Evolutionary conservation across 2,113 vertebrate genomes (phyloP), one percentile per base, ranked within the genome.

Genomic region (Cranoglanis bouderius): DNA sequence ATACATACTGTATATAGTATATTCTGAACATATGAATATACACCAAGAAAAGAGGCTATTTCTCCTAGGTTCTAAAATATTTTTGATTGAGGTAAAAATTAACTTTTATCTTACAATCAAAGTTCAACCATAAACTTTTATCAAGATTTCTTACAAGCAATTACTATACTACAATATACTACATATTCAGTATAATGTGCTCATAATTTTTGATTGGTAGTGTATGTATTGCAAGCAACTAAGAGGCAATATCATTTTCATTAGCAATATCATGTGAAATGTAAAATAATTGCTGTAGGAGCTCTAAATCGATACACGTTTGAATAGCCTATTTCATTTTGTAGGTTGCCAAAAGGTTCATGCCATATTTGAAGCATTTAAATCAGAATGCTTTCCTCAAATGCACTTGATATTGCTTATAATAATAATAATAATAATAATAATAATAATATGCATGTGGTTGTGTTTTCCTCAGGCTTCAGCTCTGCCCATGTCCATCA

Each of bases 401-500:
- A 12, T 55, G n/a, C 46, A 24, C 49, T 74, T 67, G 13, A 32
- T 35, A 21, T 51, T 53, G 1, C 43, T 85, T 51, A 53, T 53
- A 43, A 3, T 46, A 46, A 6, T 46, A 49, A 8, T 49, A 49
- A 1, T 49, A 49, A 10, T 49, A 49, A 10, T 49, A 49, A 24
- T 72, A 72, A 85, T 85, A 85, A 72, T 74, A 40, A 53, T 24
- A 12, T 84, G 9, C 53, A 40, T 74, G 26, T 70, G 59, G n/a
- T 61, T 88, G 86, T 57, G 6, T 74, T 83, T 82, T 85, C 51
- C 13, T 91, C 93, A 99, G 98, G 98, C 98, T 35, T 96, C 98
- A 0, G 93, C 97, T 8, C 94, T 99, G 84, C 98, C 98, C 26
- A 96, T 99, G 96, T 99, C 98, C 49, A 97, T 99, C 93, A 99